Percentiles rank a stretch among this genome's conserved stretches.
Evolutionary conservation across 2,797 vertebrate species (phyloP).

Genomic region (Cephalopachus bancanus): DNA sequence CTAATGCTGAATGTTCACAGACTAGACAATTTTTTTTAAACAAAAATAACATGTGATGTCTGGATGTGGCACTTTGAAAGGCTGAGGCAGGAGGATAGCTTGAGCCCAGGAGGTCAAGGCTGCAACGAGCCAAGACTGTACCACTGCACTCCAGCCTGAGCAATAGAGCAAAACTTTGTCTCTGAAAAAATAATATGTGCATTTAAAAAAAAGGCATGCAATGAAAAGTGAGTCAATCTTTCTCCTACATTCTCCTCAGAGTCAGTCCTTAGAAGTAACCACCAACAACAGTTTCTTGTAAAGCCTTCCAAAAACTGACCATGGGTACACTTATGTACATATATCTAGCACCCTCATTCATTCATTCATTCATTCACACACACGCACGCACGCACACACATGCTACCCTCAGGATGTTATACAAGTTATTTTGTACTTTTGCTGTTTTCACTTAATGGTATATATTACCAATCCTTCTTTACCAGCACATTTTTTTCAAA

Average conservation of each 20-base stretch:
- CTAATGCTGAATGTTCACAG: slow-evolving; percentile 37
- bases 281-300: background rate
- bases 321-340: rapidly evolving
- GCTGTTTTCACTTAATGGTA: slow-evolving; percentile 26
- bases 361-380: background rate
- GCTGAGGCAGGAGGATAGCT: too few relatives aligned
- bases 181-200: too few relatives aligned
- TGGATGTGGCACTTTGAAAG: too few relatives aligned
- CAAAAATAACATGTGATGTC: background rate
- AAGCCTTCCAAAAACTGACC: background rate
- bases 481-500: background rate
- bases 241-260: background rate
- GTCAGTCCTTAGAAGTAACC: background rate
- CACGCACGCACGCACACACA: background rate
- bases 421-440: background rate
- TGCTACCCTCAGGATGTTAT: background rate
- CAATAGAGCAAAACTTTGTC: too few relatives aligned
- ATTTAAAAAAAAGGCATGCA: background rate
- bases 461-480: slow-evolving; percentile 6
- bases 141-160: too few relatives aligned
- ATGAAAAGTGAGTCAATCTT: slow-evolving; percentile 1
- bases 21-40: slow-evolving; percentile 40
- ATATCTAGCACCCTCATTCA: background rate
- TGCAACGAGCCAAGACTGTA: too few relatives aligned
- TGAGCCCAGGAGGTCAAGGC: too few relatives aligned